A percentile compares a stretch with the other conserved stretches of the same genome.
Conservation (phyloP, 2,888 invertebrate genomes). For the Kryphioiulus occultus region DNA sequence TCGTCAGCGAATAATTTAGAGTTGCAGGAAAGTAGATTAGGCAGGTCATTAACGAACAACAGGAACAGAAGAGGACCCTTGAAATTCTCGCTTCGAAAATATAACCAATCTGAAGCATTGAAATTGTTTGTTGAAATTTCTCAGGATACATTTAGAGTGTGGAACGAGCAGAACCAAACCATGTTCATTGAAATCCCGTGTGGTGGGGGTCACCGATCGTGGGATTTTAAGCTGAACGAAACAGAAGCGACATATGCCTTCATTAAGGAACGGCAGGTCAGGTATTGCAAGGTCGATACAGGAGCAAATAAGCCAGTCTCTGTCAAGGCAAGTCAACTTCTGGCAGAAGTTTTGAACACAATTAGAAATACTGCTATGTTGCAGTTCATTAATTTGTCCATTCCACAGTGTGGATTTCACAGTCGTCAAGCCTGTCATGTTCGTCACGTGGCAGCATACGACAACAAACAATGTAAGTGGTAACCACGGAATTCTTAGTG, state of each 20-base stretch:
- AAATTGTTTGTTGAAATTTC: too few relatives aligned
- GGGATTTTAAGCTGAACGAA: background rate
- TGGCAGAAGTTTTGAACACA: too few relatives aligned
- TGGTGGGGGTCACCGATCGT: constrained; percentile 45
- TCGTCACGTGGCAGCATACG: background rate
- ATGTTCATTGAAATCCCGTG: constrained; percentile 10
- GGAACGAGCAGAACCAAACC: constrained; percentile 38
- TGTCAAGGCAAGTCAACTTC: background rate
- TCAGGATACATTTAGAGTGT: constrained; percentile 33
- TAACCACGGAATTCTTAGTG: too few relatives aligned
- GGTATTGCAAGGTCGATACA: background rate
- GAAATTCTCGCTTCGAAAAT: too few relatives aligned
- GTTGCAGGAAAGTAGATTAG: too few relatives aligned
- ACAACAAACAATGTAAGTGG: background rate
- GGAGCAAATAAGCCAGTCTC: background rate
- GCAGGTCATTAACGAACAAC: too few relatives aligned
- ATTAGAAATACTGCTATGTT: too few relatives aligned
- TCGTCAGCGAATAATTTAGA: too few relatives aligned
- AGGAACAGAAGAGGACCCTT: too few relatives aligned
- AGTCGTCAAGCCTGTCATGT: background rate
- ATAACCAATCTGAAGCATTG: too few relatives aligned
- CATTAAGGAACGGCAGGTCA: constrained; percentile 34
- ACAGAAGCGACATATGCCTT: background rate
- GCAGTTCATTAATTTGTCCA: background rate
- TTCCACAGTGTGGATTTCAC: constrained; percentile 20